Base-by-base conservation (phyloP, 2,888 invertebrate genomes). In the Hirtodrosophila confusa region DNA sequence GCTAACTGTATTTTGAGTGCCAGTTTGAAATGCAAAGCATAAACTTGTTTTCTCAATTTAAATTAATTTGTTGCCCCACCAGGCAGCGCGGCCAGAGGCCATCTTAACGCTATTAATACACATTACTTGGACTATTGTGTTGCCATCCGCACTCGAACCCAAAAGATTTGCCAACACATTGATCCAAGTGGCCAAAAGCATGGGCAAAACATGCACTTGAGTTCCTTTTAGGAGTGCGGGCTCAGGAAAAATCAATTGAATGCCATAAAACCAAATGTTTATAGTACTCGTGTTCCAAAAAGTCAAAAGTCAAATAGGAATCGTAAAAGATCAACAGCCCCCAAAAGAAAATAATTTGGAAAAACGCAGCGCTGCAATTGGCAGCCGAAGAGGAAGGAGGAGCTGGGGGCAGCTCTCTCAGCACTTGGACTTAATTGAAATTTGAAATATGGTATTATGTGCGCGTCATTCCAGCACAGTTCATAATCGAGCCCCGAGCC, bases 401-500 rank as follows among this genome's bases (percentile, higher is more conserved):
- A 12, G 39, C 8, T 23, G 49, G 40, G 56, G 27, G 50, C 58
- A 36, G 65, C 73, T 88, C 85, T 78, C 85, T 87, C 80, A 88
- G 89, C 89, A 89, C 89, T 89, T 88, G 90, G 83, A 76, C 83
- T 82, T 89, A 88, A 90, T 89, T 89, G 89, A 89, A 89, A 84
- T 88, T 84, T 88, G 85, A 89, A 89, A 90, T 89, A 89, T 84
- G 75, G 88, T 85, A 87, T 89, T 88, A 89, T 89, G 90, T 90
- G 89, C 75, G 86, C 80, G 77, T 60, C 64, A 83, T 87, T 87
- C 83, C 69, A 72, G 82, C 79, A 80, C 86, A 84, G 88, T 88
- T 88, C 78, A 86, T 82, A 80, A 80, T 80, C 78, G 68, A 61
- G 57, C 27, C 64, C 79, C 70, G 70, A 75, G 54, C 65, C 69